phyloP scores from a whole-genome alignment of 2,113 vertebrate genomes.

The Todiramphus chloris region DNA sequence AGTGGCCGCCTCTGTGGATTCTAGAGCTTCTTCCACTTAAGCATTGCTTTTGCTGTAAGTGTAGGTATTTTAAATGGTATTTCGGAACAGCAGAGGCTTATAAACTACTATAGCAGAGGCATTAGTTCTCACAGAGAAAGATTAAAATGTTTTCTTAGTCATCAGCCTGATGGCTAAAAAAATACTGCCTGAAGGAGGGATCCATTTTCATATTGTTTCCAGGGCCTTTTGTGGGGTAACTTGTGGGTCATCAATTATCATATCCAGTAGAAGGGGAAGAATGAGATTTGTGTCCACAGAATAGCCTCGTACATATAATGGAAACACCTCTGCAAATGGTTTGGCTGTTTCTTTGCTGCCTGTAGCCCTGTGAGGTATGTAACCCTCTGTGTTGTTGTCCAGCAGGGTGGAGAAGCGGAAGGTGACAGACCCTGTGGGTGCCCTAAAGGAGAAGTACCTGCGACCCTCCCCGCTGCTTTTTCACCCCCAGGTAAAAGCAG shows the following conservation, averaged over 20 bases:
- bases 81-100: background rate
- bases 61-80: background rate
- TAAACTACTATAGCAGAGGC: background rate
- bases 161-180: background rate
- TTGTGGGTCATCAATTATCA: background rate
- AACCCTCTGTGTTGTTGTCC: slow-evolving; percentile 96
- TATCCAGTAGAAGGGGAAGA: background rate
- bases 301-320: accelerated
- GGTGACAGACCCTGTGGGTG: slow-evolving; percentile 93
- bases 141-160: background rate
- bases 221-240: accelerated
- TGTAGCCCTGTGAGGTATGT: slow-evolving; percentile 77
- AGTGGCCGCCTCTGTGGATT: background rate
- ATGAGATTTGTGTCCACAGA: accelerated
- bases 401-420: slow-evolving; percentile 99
- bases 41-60: background rate
- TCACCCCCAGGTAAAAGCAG: slow-evolving; percentile 90
- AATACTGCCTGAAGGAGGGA: background rate
- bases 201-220: accelerated
- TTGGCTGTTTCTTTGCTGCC: background rate
- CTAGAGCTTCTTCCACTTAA: background rate
- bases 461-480: slow-evolving; percentile 92
- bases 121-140: background rate
- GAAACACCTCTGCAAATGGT: accelerated
- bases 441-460: slow-evolving; percentile 96